Evolutionary conservation across 2,888 invertebrate genomes (phyloP).

Genomic region (Microctonus aethiopoides): DNA sequence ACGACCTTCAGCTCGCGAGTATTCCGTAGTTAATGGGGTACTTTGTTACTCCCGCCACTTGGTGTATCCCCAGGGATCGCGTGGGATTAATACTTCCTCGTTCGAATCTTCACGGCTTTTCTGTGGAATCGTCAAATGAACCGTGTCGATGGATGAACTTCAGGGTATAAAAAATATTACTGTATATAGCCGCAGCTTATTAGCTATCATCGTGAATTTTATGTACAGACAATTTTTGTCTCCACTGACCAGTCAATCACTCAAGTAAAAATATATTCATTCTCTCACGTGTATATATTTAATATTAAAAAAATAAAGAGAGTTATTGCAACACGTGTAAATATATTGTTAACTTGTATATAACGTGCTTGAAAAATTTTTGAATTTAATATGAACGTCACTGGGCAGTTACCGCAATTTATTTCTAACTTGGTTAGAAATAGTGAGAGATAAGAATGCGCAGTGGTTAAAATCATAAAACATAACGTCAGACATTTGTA

Average conservation of each 20-base stretch:
- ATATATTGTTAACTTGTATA: no score
- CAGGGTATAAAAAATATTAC: no score
- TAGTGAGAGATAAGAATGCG: not conserved
- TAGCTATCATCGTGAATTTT: constrained; percentile 12
- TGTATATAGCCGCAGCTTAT: no score
- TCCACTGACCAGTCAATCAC: not conserved
- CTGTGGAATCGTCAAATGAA: constrained; percentile 36
- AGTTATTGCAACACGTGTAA: not conserved
- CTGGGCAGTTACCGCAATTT: not conserved
- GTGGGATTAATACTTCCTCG: constrained; percentile 56
- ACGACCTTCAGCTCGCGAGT: constrained; percentile 45
- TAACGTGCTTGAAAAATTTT: not conserved
- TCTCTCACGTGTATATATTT: not conserved
- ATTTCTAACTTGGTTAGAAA: not conserved
- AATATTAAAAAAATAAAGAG: not conserved
- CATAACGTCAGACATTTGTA: constrained; percentile 18
- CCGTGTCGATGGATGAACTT: constrained; percentile 22
- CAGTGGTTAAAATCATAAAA: constrained; percentile 27
- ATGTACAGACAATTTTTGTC: not conserved
- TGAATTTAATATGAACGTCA: not conserved
- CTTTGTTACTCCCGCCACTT: constrained; percentile 49
- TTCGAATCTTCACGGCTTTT: constrained; percentile 49
- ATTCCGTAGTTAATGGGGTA: constrained; percentile 55
- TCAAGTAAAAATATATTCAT: not conserved
- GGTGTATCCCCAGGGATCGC: constrained; percentile 48